Percentiles rank a stretch among this genome's conserved stretches.
phyloP scores from a whole-genome alignment of 1,140 invertebrate species.

The Nymphalis io region DNA sequence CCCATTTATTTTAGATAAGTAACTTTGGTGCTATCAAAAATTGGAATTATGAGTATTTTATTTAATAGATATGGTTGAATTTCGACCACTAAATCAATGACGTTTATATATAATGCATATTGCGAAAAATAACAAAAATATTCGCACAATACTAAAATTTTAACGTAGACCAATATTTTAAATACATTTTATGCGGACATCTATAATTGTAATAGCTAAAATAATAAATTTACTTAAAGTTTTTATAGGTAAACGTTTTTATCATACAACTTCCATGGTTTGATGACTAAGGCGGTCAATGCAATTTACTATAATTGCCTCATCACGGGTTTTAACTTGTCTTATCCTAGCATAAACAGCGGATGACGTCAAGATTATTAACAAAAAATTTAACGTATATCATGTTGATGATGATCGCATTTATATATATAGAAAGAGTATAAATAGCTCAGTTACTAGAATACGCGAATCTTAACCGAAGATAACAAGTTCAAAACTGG shows the following conservation, averaged over 20 bases:
- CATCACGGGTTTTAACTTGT: conserved; percentile 37
- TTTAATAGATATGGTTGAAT: too few relatives aligned
- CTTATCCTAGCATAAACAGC: conserved; percentile 29
- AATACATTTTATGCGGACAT: background rate
- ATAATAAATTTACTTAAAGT: background rate
- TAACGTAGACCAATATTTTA: background rate
- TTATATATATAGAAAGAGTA: background rate
- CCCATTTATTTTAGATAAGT: too few relatives aligned
- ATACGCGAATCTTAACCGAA: too few relatives aligned
- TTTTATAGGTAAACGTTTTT: conserved; percentile 15
- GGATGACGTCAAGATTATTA: conserved; percentile 20
- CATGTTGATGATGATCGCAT: background rate
- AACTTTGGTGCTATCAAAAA: too few relatives aligned
- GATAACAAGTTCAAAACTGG: too few relatives aligned
- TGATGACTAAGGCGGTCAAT: conserved; percentile 42
- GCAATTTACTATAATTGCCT: conserved; percentile 40
- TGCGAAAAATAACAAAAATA: too few relatives aligned
- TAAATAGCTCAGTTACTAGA: too few relatives aligned
- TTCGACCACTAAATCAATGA: too few relatives aligned
- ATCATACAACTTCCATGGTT: conserved; percentile 33
- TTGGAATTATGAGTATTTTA: too few relatives aligned
- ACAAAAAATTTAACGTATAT: background rate
- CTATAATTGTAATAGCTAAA: background rate
- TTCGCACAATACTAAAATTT: too few relatives aligned
- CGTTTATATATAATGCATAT: too few relatives aligned